Base-by-base conservation (phyloP, 2,797 vertebrate genomes). In the Gallirallus australis region DNA sequence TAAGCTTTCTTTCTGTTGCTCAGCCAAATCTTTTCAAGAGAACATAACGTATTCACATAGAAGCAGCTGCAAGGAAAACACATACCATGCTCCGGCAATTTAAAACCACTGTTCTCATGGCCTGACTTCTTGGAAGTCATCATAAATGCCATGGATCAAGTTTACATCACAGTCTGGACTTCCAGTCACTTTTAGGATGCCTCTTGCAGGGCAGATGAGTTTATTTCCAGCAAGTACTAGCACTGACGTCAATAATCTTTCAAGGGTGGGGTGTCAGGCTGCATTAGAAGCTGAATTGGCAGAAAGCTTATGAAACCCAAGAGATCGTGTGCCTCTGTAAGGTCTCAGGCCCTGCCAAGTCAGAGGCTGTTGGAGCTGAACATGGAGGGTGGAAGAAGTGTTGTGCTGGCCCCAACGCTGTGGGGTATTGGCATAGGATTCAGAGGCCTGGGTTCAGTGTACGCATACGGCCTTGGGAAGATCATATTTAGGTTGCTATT, bases 1-100 rank as follows among this genome's bases (percentile, higher is more conserved):
- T 77, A 73, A 33, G 5, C 0, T 81, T 94, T 82, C 56, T 70
- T 64, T 72, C 75, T 90, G 76, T 75, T 48, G 35, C 76, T 91
- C 47, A 30, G 82, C 76, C 89, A 95, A 61, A 68, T 68, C 87
- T 45, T 90, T 91, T 75, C 48, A 68, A 75, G 94, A 75, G 53
- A 66, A 83, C 0, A 4, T 53, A 70, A 64, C 4, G 1, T 64
- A 59, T n/a, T 82, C 65, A 68, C 61, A 68, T 50, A 77, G 2
- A 8, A 85, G 68, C 82, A 93, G 76, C 85, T 86, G 82, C 75
- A 65, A 95, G 47, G 85, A 86, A 91, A 94, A 95, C 53, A 71
- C 85, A 52, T 75, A 80, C 54, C 93, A 94, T 69, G 91, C 76
- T 64, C 76, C n/a, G 57, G 79, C 82, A 94, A 78, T 71, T 88